Evolutionary conservation across 2,797 vertebrate species (phyloP).

Genomic region (Synanceia verrucosa): DNA sequence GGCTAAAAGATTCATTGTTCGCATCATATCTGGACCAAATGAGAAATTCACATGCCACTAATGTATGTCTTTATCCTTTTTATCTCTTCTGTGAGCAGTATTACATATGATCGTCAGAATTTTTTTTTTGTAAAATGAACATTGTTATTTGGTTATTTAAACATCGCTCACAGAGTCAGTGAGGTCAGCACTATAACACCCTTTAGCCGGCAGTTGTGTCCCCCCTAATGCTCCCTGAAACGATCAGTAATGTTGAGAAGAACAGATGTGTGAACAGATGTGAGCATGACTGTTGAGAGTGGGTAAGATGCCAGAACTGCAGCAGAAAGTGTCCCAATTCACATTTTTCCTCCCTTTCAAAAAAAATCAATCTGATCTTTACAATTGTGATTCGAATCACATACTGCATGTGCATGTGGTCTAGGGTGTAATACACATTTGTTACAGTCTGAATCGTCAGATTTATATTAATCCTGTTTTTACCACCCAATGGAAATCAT

Average conservation of each 20-base stretch:
- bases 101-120: background rate
- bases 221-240: background rate
- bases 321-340: conserved; percentile 38
- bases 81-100: background rate
- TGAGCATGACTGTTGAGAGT: background rate
- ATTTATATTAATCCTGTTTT: conserved; percentile 25
- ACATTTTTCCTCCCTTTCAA: background rate
- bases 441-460: conserved; percentile 10
- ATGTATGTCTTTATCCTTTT: background rate
- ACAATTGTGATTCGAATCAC: conserved; percentile 47
- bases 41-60: no score
- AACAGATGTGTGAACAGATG: background rate
- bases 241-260: background rate
- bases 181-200: background rate
- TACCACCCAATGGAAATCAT: background rate
- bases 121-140: no score
- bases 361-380: conserved; percentile 16
- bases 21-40: background rate
- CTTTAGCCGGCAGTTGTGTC: background rate
- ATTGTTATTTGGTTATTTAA: background rate
- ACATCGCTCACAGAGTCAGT: background rate
- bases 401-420: background rate
- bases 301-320: conserved; percentile 20
- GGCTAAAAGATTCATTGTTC: no score
- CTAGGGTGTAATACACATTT: conserved; percentile 2